Evolutionary conservation across 2,888 invertebrate species (phyloP).

Genomic region (Epirrhoe alternata): DNA sequence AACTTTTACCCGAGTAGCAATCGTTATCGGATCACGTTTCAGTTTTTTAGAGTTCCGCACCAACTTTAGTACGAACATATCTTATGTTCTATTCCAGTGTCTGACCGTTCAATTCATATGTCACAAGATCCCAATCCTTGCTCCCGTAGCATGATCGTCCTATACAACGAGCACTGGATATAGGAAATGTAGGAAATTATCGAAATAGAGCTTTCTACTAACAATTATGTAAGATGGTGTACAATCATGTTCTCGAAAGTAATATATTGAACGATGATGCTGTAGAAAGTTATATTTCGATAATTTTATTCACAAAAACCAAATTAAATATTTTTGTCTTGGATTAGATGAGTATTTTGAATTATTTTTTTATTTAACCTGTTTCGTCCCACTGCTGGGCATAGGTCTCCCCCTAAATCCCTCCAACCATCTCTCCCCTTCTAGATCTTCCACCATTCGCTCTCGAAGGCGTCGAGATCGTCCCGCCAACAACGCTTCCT

Average conservation of each 20-base stretch:
- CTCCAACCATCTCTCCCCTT: too few relatives aligned
- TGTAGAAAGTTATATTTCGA: not conserved
- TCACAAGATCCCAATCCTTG: not conserved
- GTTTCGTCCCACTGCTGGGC: too few relatives aligned
- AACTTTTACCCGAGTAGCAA: not conserved
- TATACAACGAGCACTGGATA: not conserved
- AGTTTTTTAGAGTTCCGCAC: not conserved
- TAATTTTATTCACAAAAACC: too few relatives aligned
- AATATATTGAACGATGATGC: not conserved
- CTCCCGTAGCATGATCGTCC: not conserved
- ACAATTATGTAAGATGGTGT: too few relatives aligned
- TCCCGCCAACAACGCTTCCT: too few relatives aligned
- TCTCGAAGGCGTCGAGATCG: too few relatives aligned
- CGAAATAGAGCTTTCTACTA: too few relatives aligned
- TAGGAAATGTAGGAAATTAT: not conserved
- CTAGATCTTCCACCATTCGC: too few relatives aligned
- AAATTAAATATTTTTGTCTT: too few relatives aligned
- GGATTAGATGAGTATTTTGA: too few relatives aligned
- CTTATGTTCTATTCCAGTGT: not conserved
- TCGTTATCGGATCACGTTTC: not conserved
- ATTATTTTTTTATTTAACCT: too few relatives aligned
- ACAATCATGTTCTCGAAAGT: not conserved
- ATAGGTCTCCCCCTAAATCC: too few relatives aligned
- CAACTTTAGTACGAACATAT: not conserved
- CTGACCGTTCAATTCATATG: not conserved